Evolutionary conservation across 53 echinoderm and acorn worm genomes (phyloP).

Genomic region (Echinarachnius parma): DNA sequence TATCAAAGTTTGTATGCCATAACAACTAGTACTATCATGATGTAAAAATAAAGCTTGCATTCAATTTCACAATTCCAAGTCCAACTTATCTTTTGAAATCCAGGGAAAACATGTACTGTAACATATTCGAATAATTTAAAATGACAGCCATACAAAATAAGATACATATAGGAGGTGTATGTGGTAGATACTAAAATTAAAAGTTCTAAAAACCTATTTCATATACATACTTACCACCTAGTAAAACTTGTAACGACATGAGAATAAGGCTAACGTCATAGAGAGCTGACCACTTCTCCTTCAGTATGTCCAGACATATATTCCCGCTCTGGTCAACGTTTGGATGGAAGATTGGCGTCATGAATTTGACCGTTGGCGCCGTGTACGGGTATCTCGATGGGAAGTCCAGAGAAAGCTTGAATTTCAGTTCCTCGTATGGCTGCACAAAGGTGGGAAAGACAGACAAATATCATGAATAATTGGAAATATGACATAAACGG

Average conservation of each 20-base stretch:
- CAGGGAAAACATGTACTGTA: too few species aligned
- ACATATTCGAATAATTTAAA: too few species aligned
- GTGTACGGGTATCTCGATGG: conserved; percentile 77
- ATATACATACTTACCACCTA: conserved; percentile 85
- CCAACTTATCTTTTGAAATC: too few species aligned
- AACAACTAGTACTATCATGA: too few species aligned
- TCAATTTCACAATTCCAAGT: too few species aligned
- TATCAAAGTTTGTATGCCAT: too few species aligned
- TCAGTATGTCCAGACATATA: conserved; percentile 95
- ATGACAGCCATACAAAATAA: too few species aligned
- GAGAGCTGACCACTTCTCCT: conserved; percentile 89
- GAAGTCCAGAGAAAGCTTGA: conserved; percentile 79
- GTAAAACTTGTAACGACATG: conserved; percentile 84
- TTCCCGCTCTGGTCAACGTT: conserved; percentile 91
- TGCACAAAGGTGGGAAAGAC: conserved; percentile 19
- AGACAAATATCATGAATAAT: not conserved
- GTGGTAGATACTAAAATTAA: too few species aligned
- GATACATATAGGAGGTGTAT: too few species aligned
- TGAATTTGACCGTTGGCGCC: conserved; percentile 85
- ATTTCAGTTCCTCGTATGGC: conserved; percentile 83
- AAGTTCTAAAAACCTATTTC: too few species aligned
- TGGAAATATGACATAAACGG: too few species aligned
- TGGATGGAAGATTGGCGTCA: conserved; percentile 90
- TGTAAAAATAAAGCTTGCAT: too few species aligned
- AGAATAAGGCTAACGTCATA: conserved; percentile 70